phyloP scores from a whole-genome alignment of 2,888 invertebrate species.

The Melipona bicolor region DNA sequence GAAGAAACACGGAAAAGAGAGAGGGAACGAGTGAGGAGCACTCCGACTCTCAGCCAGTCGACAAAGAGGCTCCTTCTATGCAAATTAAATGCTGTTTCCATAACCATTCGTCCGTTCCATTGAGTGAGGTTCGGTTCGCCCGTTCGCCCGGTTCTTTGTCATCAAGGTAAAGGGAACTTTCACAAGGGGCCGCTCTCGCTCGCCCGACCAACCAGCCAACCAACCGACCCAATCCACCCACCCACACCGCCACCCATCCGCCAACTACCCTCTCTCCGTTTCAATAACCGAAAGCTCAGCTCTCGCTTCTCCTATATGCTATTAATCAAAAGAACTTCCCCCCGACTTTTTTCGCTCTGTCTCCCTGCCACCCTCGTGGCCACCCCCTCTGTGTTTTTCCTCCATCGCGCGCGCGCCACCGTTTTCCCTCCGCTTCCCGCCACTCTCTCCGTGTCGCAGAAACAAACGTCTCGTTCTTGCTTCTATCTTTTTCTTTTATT shows the following conservation, averaged over 20 bases:
- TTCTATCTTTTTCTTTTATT: neutral
- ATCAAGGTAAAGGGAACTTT: conserved; percentile 83
- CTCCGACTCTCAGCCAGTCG: conserved; percentile 75
- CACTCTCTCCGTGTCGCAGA: neutral
- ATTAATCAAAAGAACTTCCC: conserved; percentile 81
- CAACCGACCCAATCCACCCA: conserved; percentile 62
- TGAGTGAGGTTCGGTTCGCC: conserved; percentile 82
- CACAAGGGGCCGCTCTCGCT: conserved; percentile 76
- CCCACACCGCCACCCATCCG: conserved; percentile 62
- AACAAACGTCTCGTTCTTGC: conserved; percentile 33
- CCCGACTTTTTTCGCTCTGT: conserved; percentile 52
- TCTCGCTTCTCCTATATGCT: conserved; percentile 68
- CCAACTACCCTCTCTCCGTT: conserved; percentile 74
- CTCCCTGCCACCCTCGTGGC: conserved; percentile 11
- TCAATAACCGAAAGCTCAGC: conserved; percentile 80
- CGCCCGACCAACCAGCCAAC: conserved; percentile 64
- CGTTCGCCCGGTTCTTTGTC: conserved; percentile 79
- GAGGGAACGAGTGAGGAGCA: conserved; percentile 64
- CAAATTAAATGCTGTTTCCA: conserved; percentile 84
- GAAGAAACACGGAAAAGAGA: conserved; percentile 59
- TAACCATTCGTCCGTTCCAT: conserved; percentile 84
- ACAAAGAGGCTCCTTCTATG: conserved; percentile 84
- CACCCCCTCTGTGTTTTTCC: neutral
- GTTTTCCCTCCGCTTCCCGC: conserved; percentile 4
- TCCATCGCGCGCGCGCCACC: neutral